phyloP scores from a whole-genome alignment of 92 coral and sea anemone genomes.

The Diadumene lineata region DNA sequence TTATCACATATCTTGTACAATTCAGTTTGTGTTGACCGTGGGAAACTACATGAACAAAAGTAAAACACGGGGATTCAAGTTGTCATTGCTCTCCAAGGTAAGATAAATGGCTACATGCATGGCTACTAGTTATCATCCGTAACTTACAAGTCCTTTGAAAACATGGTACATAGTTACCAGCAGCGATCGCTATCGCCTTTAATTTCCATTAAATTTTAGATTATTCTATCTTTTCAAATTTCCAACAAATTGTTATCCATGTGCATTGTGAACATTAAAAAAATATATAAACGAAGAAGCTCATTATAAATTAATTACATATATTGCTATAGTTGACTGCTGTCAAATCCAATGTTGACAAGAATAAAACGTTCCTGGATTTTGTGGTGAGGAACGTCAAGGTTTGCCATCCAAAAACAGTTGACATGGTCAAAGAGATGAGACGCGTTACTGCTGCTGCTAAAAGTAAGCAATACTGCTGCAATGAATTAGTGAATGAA shows the following conservation, averaged over 20 bases:
- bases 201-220: too few species aligned
- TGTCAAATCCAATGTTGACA: constrained; percentile 65
- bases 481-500: not conserved
- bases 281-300: too few species aligned
- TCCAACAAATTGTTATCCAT: too few species aligned
- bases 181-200: too few species aligned
- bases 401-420: constrained; percentile 49
- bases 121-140: not conserved
- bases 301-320: too few species aligned
- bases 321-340: constrained; percentile 49
- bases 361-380: constrained; percentile 58
- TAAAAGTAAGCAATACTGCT: constrained; percentile 33
- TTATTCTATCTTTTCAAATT: too few species aligned
- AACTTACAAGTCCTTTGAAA: too few species aligned
- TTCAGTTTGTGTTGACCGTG: constrained; percentile 60
- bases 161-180: too few species aligned
- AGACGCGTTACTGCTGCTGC: constrained; percentile 59
- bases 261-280: not conserved
- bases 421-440: constrained; percentile 48
- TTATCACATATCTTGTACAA: not conserved
- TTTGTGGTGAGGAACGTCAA: constrained; percentile 53
- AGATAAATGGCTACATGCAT: not conserved
- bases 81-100: constrained; percentile 68
- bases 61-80: constrained; percentile 57
- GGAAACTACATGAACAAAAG: constrained; percentile 81